Base-by-base conservation (phyloP, 2,888 invertebrate species). In the Troides helena region DNA sequence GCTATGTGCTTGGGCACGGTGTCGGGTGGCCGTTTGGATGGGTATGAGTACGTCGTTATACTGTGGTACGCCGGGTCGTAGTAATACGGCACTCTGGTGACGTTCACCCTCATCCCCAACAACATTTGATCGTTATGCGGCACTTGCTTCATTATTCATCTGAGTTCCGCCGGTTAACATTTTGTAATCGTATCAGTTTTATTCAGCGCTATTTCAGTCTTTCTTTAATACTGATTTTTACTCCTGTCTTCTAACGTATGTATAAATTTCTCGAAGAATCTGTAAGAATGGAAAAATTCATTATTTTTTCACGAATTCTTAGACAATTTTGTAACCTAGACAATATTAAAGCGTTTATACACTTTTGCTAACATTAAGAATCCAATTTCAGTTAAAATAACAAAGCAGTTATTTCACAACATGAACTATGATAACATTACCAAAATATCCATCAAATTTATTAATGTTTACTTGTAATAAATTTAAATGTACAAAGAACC, bases 21-120 rank as follows among this genome's bases (percentile, higher is more conserved):
- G 72, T 87, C 87, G 36, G 87, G 87, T n/a, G 86, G 87, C 72
- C 83, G 80, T 76, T 85, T 87, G 53, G 79, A 81, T 39, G 81
- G 81, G 67, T 85, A 81, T 30, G 80, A 74, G 71, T 82, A 80
- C 71, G 78, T 79, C n/a, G 77, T 76, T 67, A 74, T 78, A 23
- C 43, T 69, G 10, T 62, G 66, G 72, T 78, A 76, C 60, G 75
- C 74, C 23, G 76, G 76, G 61, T 76, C 78, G 70, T 80, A 77
- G 69, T 79, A 73, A 68, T 80, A 77, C 72, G 79, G 78, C 70
- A 80, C 76, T 73, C 77, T 76, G 56, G 77, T 80, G 57, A 75
- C 68, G 68, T 76, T 78, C 83, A 85, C 85, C 76, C 74, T 77
- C 76, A 74, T 76, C 71, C 75, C 75, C 63, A 62, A 21, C 1